These are phyloP conservation scores for Centropristis striata DNA, from an alignment of 2,113 vertebrate species.

Conservation along the genomic window DNA sequence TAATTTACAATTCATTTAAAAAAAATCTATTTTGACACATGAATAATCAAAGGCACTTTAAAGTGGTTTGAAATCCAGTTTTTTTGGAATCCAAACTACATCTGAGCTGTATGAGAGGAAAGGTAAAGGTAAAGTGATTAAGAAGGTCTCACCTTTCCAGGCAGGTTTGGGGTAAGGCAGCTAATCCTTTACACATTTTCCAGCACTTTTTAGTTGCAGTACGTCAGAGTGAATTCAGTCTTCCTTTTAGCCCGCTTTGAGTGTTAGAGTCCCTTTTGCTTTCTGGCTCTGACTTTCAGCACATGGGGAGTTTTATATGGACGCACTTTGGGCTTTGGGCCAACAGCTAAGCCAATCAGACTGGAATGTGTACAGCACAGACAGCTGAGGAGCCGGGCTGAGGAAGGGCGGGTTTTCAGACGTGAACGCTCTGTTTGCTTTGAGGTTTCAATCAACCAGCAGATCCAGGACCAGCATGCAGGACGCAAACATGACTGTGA, in stretches of 20 bases:
- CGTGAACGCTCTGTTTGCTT: conserved; percentile 54
- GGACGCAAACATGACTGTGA: conserved; percentile 22
- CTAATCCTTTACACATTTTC: conserved; percentile 89
- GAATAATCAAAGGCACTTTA: neutral
- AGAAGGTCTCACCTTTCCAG: conserved; percentile 82
- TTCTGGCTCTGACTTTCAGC: conserved; percentile 75
- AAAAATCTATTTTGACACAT: no score
- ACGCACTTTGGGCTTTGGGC: conserved; percentile 75
- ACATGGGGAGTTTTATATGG: conserved; percentile 78
- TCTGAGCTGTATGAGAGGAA: neutral
- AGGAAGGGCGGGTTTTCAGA: conserved; percentile 51
- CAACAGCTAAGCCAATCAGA: conserved; percentile 84
- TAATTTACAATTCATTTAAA: neutral
- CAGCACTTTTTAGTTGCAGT: conserved; percentile 45
- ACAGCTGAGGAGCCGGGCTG: conserved; percentile 16
- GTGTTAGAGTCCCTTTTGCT: conserved; percentile 53
- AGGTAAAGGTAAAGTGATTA: neutral
- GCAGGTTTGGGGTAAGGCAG: conserved; percentile 86
- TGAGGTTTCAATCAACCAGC: conserved; percentile 55
- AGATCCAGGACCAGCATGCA: conserved; percentile 17
- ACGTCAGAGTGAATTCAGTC: conserved; percentile 9
- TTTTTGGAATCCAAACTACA: neutral
- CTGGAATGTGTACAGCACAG: conserved; percentile 66
- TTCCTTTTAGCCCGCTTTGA: conserved; percentile 30
- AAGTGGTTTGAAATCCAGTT: neutral